Evolutionary conservation across 2,113 vertebrate genomes (phyloP).

Genomic region (Spilogale gracilis): DNA sequence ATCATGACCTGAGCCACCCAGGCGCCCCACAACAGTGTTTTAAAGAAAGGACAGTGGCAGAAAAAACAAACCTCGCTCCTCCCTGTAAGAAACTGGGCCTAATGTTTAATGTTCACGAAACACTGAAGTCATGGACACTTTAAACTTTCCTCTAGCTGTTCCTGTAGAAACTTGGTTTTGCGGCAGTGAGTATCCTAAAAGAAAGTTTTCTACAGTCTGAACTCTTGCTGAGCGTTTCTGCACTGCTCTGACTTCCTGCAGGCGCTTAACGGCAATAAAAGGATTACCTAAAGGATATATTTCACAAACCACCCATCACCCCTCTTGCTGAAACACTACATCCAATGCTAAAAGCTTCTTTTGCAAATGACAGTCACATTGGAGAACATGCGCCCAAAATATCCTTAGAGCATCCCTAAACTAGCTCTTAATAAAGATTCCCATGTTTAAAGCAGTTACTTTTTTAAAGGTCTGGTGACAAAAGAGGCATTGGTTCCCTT

Average conservation of each 20-base stretch:
- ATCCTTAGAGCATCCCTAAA: too few species aligned
- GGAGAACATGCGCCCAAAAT: background rate
- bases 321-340: background rate
- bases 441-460: background rate
- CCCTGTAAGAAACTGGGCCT: background rate
- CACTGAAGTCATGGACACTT: background rate
- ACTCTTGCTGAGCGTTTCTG: background rate
- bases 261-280: background rate
- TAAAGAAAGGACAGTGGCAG: background rate
- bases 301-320: background rate
- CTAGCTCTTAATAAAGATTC: background rate
- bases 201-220: background rate
- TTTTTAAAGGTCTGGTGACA: background rate
- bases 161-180: background rate
- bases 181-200: background rate
- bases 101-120: background rate
- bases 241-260: background rate
- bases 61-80: background rate
- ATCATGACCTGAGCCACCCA: too few species aligned
- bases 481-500: background rate
- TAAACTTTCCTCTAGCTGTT: background rate
- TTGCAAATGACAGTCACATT: background rate
- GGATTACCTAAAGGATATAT: background rate
- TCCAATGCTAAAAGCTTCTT: background rate
- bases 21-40: background rate